Conservation (phyloP, 2,888 invertebrate genomes). For the Ecliptopera silaceata region DNA sequence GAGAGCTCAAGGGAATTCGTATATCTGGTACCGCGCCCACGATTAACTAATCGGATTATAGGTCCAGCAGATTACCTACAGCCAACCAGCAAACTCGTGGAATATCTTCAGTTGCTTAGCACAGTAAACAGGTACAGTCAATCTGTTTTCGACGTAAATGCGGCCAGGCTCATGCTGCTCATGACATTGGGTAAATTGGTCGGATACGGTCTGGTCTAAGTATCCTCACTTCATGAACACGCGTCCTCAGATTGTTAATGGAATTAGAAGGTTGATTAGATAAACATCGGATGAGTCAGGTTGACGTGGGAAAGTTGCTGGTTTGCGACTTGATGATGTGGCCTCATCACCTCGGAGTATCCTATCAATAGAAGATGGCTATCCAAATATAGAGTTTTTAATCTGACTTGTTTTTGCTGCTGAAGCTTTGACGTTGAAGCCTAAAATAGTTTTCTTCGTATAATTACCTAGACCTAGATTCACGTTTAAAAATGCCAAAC, state of each 20-base stretch:
- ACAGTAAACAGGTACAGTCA: not conserved
- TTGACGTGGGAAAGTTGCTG: slow-evolving; percentile 14
- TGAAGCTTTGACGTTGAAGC: slow-evolving; percentile 1
- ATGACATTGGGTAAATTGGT: slow-evolving; percentile 37
- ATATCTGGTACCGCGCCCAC: slow-evolving; percentile 53
- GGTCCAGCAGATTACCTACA: not conserved
- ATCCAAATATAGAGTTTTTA: too few species aligned
- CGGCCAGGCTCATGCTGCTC: slow-evolving; percentile 26
- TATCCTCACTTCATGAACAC: slow-evolving; percentile 19
- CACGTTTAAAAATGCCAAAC: slow-evolving; percentile 24
- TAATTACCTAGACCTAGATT: slow-evolving; percentile 28
- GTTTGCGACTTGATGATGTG: not conserved
- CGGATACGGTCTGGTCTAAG: slow-evolving; percentile 21
- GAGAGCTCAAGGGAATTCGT: slow-evolving; percentile 47
- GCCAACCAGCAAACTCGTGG: not conserved
- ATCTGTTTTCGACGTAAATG: not conserved
- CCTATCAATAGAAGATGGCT: not conserved
- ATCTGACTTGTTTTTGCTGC: not conserved
- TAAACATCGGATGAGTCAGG: slow-evolving; percentile 16
- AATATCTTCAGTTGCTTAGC: not conserved
- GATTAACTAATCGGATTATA: slow-evolving; percentile 36
- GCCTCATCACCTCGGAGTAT: not conserved
- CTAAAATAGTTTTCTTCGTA: slow-evolving; percentile 14
- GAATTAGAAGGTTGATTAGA: slow-evolving; percentile 24
- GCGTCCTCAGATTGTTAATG: slow-evolving; percentile 13